Percentiles rank a stretch among this genome's conserved stretches.
phyloP scores from a whole-genome alignment of 2,113 vertebrate genomes.

The Galemys pyrenaicus region DNA sequence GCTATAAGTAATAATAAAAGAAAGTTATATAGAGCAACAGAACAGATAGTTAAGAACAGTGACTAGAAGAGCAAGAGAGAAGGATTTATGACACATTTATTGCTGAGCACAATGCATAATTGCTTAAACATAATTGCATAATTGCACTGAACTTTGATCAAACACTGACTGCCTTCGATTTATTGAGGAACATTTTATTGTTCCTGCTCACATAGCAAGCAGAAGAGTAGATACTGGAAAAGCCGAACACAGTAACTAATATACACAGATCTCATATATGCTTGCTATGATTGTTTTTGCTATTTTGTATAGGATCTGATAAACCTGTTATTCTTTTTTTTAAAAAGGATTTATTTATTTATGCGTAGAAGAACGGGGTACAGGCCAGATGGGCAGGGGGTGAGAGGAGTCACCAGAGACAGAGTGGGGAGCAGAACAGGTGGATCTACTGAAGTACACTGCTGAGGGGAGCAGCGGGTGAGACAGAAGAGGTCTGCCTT shows the following conservation, averaged over 20 bases:
- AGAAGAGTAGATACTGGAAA: not conserved
- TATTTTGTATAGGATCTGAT: constrained; percentile 53
- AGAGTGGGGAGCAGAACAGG: no score
- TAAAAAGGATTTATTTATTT: no score
- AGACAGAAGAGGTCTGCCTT: no score
- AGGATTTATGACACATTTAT: not conserved
- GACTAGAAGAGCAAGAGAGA: no score
- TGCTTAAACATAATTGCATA: not conserved
- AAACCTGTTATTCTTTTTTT: no score
- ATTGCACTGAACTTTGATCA: constrained; percentile 28
- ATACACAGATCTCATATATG: not conserved
- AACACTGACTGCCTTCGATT: not conserved
- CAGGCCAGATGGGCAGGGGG: no score
- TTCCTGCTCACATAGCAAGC: not conserved
- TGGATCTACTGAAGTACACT: no score
- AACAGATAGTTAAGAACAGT: no score
- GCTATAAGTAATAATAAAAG: constrained; percentile 35
- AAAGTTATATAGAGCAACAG: not conserved
- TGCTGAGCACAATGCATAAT: not conserved
- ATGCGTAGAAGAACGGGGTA: no score
- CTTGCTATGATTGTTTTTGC: not conserved
- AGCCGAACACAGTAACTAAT: not conserved
- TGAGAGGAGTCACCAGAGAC: no score
- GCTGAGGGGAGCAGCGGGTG: no score
- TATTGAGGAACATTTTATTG: not conserved